Base-by-base conservation (phyloP, 2,797 vertebrate genomes). In the Xyrichtys novacula region DNA sequence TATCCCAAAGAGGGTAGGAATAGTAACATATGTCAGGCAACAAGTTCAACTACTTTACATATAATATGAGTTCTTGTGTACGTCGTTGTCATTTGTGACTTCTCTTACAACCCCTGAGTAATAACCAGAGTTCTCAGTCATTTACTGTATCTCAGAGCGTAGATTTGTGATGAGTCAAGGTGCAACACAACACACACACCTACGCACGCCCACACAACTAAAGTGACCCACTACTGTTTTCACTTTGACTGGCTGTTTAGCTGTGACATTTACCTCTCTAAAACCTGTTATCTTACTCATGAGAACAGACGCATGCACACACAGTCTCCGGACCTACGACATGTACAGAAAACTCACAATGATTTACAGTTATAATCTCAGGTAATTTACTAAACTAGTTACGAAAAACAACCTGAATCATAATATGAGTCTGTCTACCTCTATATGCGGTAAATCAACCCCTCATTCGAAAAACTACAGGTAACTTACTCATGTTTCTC, bases 261-360 rank as follows among this genome's bases (percentile, higher is more conserved):
- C 47, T 47, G 15, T 92, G 88, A 89, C 89, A 89, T 90, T 90
- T 91, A 49, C 80, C 49, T 69, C 77, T 84, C 69, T 59, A 6
- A 22, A 76, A 60, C 62, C 62, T 82, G 72, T 71, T 55, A 52
- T 80, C 75, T 87, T 81, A 79, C 61, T 75, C 64, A 64, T 19
- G 17, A 67, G 26, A 49, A 44, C 14, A 25, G 23, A 42, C 29
- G 55, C 57, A 60, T 47, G 29, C 32, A 16, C 17, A 29, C 17
- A 50, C 49, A 34, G 20, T 28, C 26, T 38, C 17, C 14, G 11
- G 11, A 4, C 32, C 32, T 34, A 12, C 32, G n/a, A 29, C 25
- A 20, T 36, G 15, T 17, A 74, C 28, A 61, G 50, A 66, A 40
- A 31, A 7, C 11, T 34, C 11, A 34, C 32, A 12, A 34, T 34